phyloP scores from a whole-genome alignment of 2,888 invertebrate species.

The Drosophila gaucha region DNA sequence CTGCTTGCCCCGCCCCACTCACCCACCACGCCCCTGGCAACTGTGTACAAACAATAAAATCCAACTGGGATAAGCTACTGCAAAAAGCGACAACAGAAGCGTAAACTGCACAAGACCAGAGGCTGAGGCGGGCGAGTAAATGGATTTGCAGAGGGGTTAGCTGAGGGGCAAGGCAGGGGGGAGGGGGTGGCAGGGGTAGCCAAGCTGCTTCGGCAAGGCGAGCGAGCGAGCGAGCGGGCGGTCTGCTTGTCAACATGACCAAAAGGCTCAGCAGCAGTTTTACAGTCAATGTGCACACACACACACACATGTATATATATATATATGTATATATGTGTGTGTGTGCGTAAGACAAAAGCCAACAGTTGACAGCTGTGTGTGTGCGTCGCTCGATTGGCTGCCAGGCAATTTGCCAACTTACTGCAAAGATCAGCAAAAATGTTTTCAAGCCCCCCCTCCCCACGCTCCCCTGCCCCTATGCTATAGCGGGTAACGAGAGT shows the following conservation, averaged over 20 bases:
- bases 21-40: not conserved
- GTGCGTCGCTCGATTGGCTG: slow-evolving; percentile 56
- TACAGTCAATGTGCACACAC: slow-evolving; percentile 12
- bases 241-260: slow-evolving; percentile 74
- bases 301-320: slow-evolving; percentile 9
- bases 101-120: slow-evolving; percentile 13
- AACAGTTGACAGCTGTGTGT: slow-evolving; percentile 67
- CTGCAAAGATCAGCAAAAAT: slow-evolving; percentile 79
- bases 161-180: not conserved
- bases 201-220: not conserved
- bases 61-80: slow-evolving; percentile 75
- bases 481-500: slow-evolving; percentile 11
- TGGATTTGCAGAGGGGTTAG: slow-evolving; percentile 9
- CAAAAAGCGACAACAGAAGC: slow-evolving; percentile 39
- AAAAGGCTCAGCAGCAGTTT: slow-evolving; percentile 55
- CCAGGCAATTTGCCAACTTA: slow-evolving; percentile 79
- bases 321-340: slow-evolving; percentile 26
- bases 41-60: slow-evolving; percentile 69
- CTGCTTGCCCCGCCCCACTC: not conserved
- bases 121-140: slow-evolving; percentile 3
- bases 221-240: slow-evolving; percentile 12
- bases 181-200: not conserved
- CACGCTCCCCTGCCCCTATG: not conserved
- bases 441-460: slow-evolving; percentile 21
- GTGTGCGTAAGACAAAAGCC: slow-evolving; percentile 58